Conservation (phyloP, 2,888 invertebrate genomes). For the Molanna angustata region DNA sequence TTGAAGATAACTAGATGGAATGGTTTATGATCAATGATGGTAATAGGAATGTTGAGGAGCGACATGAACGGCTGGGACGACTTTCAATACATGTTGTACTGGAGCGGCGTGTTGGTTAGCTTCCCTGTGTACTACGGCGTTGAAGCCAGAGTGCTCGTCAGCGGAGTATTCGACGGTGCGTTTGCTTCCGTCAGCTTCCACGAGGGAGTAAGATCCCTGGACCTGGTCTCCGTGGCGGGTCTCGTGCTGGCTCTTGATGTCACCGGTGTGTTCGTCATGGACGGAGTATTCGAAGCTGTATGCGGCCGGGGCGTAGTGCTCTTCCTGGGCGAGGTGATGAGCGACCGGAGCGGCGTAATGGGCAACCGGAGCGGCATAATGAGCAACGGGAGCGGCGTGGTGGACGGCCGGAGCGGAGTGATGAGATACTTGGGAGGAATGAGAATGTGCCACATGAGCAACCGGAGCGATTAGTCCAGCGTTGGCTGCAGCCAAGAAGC, state of each 20-base stretch:
- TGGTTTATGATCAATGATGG: constrained; percentile 2
- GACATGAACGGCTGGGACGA: constrained; percentile 27
- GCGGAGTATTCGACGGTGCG: constrained; percentile 51
- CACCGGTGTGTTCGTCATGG: constrained; percentile 47
- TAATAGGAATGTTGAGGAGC: constrained; percentile 23
- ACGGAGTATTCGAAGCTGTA: constrained; percentile 43
- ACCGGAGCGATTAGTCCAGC: constrained; percentile 23
- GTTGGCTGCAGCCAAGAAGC: constrained; percentile 20
- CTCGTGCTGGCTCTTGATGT: constrained; percentile 51
- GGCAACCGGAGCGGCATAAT: not conserved
- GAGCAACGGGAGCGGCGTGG: constrained; percentile 24
- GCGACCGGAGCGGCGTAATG: constrained; percentile 14
- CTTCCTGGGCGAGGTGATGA: not conserved
- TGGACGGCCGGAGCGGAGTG: constrained; percentile 15
- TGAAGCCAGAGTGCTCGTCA: constrained; percentile 48
- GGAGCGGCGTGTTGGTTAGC: constrained; percentile 22
- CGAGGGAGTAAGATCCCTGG: constrained; percentile 50
- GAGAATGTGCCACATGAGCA: constrained; percentile 9
- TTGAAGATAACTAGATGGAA: not conserved
- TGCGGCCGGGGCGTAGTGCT: constrained; percentile 26
- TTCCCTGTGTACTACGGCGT: constrained; percentile 49
- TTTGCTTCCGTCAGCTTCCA: constrained; percentile 50
- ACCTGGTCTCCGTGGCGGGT: constrained; percentile 47
- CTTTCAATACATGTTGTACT: constrained; percentile 23
- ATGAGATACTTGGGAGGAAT: constrained; percentile 4